phyloP scores from a whole-genome alignment of 1,140 invertebrate species.

The Vollenhovia emeryi region DNA sequence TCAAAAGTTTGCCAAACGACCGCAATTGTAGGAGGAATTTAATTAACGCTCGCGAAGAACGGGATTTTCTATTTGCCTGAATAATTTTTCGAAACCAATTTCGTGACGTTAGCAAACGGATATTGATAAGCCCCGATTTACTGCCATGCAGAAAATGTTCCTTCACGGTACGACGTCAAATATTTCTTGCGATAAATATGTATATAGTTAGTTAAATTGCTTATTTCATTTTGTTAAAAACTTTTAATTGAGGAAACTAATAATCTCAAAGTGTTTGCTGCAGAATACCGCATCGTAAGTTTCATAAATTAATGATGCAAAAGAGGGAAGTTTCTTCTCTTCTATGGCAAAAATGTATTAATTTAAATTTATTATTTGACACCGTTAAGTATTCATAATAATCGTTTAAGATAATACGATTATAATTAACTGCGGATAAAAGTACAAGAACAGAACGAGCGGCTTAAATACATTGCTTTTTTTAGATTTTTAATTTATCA shows the following conservation, averaged over 20 bases:
- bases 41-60: not conserved
- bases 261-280: not conserved
- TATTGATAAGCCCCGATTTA: not conserved
- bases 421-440: not conserved
- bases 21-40: not conserved
- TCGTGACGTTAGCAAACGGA: not conserved
- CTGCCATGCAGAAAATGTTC: not conserved
- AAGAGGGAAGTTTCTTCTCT: not conserved
- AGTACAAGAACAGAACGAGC: not conserved
- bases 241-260: not conserved
- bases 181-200: not conserved
- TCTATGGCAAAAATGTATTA: not conserved
- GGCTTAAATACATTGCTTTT: not conserved
- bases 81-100: not conserved
- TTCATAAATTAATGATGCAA: not conserved
- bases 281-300: not conserved
- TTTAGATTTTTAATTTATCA: not conserved
- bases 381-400: not conserved
- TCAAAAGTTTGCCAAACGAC: not conserved
- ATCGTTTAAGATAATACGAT: not conserved
- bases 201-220: not conserved
- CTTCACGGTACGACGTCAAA: not conserved
- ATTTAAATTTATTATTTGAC: constrained; percentile 9
- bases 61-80: not conserved
- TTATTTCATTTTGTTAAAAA: not conserved